Evolutionary conservation across 2,797 vertebrate species (phyloP), one percentile per base, ranked within the genome.

Genomic region (Threskiornis aethiopicus): DNA sequence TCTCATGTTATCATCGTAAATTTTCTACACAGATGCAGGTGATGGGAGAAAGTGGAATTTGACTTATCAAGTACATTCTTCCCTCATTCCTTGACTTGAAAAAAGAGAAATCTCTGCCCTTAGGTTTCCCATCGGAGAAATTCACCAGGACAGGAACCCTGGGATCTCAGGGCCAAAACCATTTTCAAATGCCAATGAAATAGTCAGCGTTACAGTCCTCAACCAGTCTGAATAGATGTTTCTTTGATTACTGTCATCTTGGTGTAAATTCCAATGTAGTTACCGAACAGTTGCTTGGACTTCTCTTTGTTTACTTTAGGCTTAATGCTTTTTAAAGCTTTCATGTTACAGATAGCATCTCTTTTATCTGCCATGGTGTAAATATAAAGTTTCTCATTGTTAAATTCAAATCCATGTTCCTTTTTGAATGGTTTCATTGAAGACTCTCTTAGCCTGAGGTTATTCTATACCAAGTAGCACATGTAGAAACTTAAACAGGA

Each of bases 381-480:
- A 93, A 87, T 94, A 76, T 59, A 72, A 93, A 78, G 66, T 92
- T 95, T 86, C 71, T 84, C 14, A 49, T 84, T 94, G 83, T 86
- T 92, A 89, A 92, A 84, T 75, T 90, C 54, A 92, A 87, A 89
- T 70, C 35, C 11, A 11, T 75, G 58, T 49, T 84, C 58, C 35
- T 76, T 87, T 93, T 81, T 79, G 35, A 91, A 94, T 35, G 21
- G 29, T 62, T 93, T 84, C 65, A 81, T 72, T 91, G 84, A 96
- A 72, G n/a, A 61, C 28, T 81, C 2, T 84, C 39, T 66, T 91
- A 82, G 47, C 64, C 69, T 93, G 75, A 55, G 52, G 67, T 91
- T 93, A 95, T 82, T 93, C 75, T 93, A 67, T 69, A 81, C 46
- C 37, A 78, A 83, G 54, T 65, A 95, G 59, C 79, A 96, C 52